These are phyloP conservation scores for Spatulosminthurus flaviceps DNA, from an alignment of 2,888 invertebrate species.

Conservation along the genomic window DNA sequence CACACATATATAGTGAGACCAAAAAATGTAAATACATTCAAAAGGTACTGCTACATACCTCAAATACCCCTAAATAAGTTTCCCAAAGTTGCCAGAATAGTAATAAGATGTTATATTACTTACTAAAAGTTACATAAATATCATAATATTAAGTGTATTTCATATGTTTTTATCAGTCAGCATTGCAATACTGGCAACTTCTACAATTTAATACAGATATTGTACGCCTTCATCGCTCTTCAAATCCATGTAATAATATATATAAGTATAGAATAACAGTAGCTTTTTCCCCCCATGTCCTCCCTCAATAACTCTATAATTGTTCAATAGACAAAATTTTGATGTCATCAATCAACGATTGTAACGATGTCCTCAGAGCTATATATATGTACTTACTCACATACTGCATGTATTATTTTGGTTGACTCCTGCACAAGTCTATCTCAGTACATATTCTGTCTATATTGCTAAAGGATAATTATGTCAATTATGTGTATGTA, in stretches of 20 bases:
- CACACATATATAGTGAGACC: constrained; percentile 18
- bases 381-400: too few species aligned
- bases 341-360: constrained; percentile 1
- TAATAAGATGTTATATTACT: background rate
- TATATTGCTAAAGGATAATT: constrained; percentile 1
- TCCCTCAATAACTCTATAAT: background rate
- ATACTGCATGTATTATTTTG: background rate
- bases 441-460: constrained; percentile 3
- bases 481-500: background rate
- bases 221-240: constrained; percentile 24
- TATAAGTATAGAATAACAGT: background rate
- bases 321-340: background rate
- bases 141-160: constrained; percentile 25
- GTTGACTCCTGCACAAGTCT: background rate
- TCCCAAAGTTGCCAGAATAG: background rate
- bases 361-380: background rate
- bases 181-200: constrained; percentile 37
- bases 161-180: constrained; percentile 42
- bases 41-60: background rate
- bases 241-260: background rate
- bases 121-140: constrained; percentile 16
- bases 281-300: too few species aligned
- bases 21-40: background rate
- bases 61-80: background rate
- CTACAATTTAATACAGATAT: constrained; percentile 19